Evolutionary conservation across 2,113 vertebrate species (phyloP).

Genomic region (Halcyon malimbica): DNA sequence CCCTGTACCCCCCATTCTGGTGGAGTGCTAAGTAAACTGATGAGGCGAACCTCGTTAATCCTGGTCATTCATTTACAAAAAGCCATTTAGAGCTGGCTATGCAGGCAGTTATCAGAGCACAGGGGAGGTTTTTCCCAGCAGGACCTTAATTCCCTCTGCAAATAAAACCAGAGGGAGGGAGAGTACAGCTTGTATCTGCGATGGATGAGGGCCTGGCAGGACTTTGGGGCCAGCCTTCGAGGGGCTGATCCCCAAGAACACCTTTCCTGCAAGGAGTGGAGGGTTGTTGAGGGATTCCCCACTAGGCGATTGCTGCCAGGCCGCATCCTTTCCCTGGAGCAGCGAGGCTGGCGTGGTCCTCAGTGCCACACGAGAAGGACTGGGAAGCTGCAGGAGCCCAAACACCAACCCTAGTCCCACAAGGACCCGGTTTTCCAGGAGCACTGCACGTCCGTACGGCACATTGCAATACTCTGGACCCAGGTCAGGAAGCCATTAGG

Average conservation of each 20-base stretch:
- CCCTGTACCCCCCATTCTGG: background rate
- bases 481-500: background rate
- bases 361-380: fast-evolving
- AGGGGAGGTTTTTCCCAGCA: slow-evolving; percentile 48
- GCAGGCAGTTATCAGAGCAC: slow-evolving; percentile 20
- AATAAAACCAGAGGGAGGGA: background rate
- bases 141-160: slow-evolving; percentile 35
- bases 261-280: background rate
- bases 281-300: fast-evolving
- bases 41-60: slow-evolving; percentile 8
- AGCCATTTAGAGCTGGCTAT: slow-evolving; percentile 5
- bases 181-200: background rate
- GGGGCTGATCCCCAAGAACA: background rate
- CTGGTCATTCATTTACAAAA: slow-evolving; percentile 35
- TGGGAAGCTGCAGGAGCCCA: background rate
- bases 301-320: fast-evolving
- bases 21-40: background rate
- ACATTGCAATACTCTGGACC: background rate
- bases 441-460: background rate
- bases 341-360: background rate
- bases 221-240: background rate
- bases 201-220: background rate
- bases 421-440: fast-evolving
- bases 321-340: background rate
- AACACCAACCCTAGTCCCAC: background rate